Percentiles rank a stretch among this genome's conserved stretches.
Conservation (phyloP, 1,140 invertebrate genomes). For the Stegodyphus dumicola region DNA sequence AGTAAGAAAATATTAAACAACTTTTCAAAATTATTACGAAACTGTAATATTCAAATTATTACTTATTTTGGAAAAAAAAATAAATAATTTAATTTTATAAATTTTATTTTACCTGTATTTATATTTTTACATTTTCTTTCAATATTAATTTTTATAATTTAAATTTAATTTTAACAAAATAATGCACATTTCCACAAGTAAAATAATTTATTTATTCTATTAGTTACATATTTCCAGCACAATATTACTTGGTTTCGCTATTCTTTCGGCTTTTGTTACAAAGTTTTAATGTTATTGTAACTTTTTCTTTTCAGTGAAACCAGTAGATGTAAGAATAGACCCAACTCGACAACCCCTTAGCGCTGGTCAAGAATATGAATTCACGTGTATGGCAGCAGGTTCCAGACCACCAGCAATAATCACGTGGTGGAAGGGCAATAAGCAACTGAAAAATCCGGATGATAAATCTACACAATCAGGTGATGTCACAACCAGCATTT, state of each 20-base stretch:
- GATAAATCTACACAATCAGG: conserved; percentile 74
- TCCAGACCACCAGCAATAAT: conserved; percentile 85
- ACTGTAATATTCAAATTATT: too few relatives aligned
- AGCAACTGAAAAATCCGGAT: conserved; percentile 49
- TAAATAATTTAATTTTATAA: too few relatives aligned
- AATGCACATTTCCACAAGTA: background rate
- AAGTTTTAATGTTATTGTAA: background rate
- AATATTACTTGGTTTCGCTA: too few relatives aligned
- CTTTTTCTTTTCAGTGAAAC: conserved; percentile 52
- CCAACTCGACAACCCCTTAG: conserved; percentile 49
- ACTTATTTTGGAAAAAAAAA: too few relatives aligned
- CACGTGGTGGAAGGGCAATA: conserved; percentile 80
- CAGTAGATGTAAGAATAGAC: conserved; percentile 63
- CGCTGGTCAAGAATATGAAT: conserved; percentile 70
- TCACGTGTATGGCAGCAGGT: conserved; percentile 85
- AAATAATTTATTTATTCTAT: background rate
- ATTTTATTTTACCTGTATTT: too few relatives aligned
- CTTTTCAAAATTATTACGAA: too few relatives aligned
- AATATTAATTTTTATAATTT: too few relatives aligned
- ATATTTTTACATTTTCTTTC: too few relatives aligned
- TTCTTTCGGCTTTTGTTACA: too few relatives aligned
- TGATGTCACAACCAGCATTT: conserved; percentile 54
- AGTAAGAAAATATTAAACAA: too few relatives aligned
- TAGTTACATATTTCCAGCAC: too few relatives aligned
- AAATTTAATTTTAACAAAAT: too few relatives aligned